Evolutionary conservation across 2,888 invertebrate genomes (phyloP).

Genomic region (Agrochola lychnidis): DNA sequence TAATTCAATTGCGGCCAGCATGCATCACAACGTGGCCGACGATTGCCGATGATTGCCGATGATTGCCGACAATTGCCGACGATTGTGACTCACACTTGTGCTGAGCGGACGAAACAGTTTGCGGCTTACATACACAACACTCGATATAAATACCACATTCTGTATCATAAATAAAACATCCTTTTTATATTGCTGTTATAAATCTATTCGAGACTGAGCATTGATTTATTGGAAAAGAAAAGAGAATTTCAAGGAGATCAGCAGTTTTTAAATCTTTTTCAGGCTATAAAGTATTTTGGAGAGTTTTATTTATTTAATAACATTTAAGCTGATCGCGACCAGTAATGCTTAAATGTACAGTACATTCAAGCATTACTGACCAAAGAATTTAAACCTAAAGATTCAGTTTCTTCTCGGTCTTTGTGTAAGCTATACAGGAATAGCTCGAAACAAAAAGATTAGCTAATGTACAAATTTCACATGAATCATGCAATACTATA

Average conservation of each 20-base stretch:
- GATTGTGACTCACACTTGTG: conserved; percentile 19
- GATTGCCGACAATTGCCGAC: conserved; percentile 9
- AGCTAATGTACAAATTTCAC: neutral
- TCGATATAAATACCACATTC: conserved; percentile 4
- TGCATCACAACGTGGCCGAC: conserved; percentile 18
- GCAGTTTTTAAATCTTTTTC: conserved; percentile 4
- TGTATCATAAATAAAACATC: conserved; percentile 19
- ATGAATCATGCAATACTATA: conserved; percentile 1
- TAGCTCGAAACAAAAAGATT: neutral
- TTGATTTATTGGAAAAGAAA: conserved; percentile 25
- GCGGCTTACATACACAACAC: conserved; percentile 8
- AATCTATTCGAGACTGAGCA: conserved; percentile 15
- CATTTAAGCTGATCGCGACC: neutral
- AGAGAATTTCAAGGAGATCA: conserved; percentile 10
- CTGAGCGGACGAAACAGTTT: conserved; percentile 21
- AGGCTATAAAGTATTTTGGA: neutral
- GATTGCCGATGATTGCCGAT: conserved; percentile 1
- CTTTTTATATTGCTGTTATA: neutral
- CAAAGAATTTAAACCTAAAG: neutral
- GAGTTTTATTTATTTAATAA: neutral
- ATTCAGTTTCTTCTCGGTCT: neutral
- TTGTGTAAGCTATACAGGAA: too few relatives aligned
- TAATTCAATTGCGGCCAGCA: conserved; percentile 53
- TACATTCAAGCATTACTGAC: neutral
- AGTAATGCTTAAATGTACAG: neutral